A percentile compares a stretch with the other conserved stretches of the same genome.
These are phyloP conservation scores for Piscicola geometra DNA, from an alignment of 2,888 invertebrate genomes.

Conservation along the genomic window DNA sequence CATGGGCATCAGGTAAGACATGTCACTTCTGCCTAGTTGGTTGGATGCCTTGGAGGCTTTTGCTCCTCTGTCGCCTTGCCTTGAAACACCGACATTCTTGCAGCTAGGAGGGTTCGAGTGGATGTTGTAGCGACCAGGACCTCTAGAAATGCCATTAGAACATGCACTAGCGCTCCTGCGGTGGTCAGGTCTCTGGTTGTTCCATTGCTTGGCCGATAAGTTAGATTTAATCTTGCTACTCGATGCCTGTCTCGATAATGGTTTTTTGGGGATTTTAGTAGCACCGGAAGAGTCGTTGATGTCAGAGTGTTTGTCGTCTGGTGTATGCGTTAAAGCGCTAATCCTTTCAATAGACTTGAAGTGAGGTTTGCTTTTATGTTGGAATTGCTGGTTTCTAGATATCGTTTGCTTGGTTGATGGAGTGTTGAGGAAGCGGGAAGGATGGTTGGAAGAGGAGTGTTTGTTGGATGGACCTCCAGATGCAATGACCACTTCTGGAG, in stretches of 20 bases:
- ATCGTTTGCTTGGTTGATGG: neutral
- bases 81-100: neutral
- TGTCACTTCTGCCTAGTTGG: neutral
- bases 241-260: neutral
- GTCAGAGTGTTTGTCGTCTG: neutral
- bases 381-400: neutral
- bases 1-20: conserved; percentile 1
- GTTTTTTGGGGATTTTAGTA: neutral
- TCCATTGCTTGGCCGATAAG: neutral
- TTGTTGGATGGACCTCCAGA: conserved; percentile 16
- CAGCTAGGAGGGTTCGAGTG: neutral
- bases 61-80: neutral
- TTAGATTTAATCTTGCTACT: neutral
- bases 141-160: neutral
- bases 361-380: neutral
- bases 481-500: conserved; percentile 26
- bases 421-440: neutral
- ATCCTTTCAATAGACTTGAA: neutral
- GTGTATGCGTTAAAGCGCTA: neutral
- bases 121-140: neutral
- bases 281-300: neutral
- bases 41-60: neutral
- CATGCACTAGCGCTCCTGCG: conserved; percentile 7
- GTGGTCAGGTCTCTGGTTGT: neutral
- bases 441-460: neutral